phyloP scores from a whole-genome alignment of 2,888 invertebrate species.

The Phortica magna region DNA sequence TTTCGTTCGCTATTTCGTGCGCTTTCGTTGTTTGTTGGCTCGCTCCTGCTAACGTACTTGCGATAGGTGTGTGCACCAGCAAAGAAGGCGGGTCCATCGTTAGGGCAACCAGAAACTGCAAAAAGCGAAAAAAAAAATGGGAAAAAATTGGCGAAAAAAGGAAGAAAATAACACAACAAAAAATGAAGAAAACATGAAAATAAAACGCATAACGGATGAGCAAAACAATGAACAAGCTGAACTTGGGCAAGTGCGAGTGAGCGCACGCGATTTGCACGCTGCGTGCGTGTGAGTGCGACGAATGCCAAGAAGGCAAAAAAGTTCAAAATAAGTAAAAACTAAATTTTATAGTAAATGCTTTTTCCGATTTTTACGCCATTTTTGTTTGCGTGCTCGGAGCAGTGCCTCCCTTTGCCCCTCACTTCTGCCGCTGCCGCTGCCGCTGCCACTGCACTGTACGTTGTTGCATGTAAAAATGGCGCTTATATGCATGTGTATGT shows the following conservation, averaged over 20 bases:
- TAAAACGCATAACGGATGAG: constrained; percentile 9
- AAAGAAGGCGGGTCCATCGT: constrained; percentile 76
- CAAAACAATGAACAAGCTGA: constrained; percentile 15
- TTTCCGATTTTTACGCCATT: constrained; percentile 18
- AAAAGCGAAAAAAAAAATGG: constrained; percentile 43
- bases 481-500: too few species aligned
- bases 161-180: constrained; percentile 41
- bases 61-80: constrained; percentile 68
- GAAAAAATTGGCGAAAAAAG: constrained; percentile 29
- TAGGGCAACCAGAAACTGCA: constrained; percentile 68
- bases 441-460: not conserved
- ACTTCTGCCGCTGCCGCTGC: too few species aligned
- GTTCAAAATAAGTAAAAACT: not conserved
- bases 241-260: not conserved
- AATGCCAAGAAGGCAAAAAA: not conserved
- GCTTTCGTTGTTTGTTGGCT: not conserved
- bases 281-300: not conserved
- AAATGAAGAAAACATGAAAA: not conserved
- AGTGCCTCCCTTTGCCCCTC: too few species aligned
- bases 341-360: constrained; percentile 27
- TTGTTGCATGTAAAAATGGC: not conserved
- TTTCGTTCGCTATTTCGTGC: not conserved
- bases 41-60: constrained; percentile 56
- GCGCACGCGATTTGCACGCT: constrained; percentile 4
- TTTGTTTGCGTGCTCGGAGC: not conserved